Evolutionary conservation across 2,888 invertebrate genomes (phyloP).

Genomic region (Orgyia antiqua): DNA sequence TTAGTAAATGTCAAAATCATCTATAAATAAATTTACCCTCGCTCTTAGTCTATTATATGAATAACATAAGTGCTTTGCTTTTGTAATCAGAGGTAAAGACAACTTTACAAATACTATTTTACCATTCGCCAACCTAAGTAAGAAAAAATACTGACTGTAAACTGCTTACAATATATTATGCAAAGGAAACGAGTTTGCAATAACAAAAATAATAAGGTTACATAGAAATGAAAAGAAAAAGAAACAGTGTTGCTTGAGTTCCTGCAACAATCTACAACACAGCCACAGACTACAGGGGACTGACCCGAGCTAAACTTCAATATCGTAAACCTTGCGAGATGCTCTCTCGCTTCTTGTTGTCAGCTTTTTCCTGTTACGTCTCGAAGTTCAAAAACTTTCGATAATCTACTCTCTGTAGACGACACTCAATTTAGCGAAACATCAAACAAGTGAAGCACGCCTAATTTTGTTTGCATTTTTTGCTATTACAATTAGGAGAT

Average conservation of each 20-base stretch:
- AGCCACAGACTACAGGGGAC: conserved; percentile 39
- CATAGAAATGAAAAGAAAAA: too few species aligned
- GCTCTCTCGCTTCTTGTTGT: conserved; percentile 33
- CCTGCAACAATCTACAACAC: too few species aligned
- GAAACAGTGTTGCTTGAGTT: too few species aligned
- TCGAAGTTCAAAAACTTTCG: conserved; percentile 47
- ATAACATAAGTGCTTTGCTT: too few species aligned
- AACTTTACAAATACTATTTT: too few species aligned
- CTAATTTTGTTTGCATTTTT: conserved; percentile 13
- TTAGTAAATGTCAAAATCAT: conserved; percentile 11
- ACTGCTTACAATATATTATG: too few species aligned
- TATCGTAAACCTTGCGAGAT: conserved; percentile 47
- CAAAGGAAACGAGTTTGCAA: conserved; percentile 37
- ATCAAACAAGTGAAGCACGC: conserved; percentile 9
- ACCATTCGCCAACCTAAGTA: too few species aligned
- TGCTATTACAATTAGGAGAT: too few species aligned
- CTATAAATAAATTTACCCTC: conserved; percentile 13
- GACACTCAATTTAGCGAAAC: conserved; percentile 27
- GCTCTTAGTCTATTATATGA: not conserved
- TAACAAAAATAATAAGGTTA: conserved; percentile 35
- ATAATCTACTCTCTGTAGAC: conserved; percentile 34
- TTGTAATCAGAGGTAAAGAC: too few species aligned
- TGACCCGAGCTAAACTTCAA: conserved; percentile 41
- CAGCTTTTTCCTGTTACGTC: conserved; percentile 46
- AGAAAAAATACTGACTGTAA: too few species aligned